Evolutionary conservation across 2,888 invertebrate species (phyloP).

Genomic region (Drosophila algonquin): DNA sequence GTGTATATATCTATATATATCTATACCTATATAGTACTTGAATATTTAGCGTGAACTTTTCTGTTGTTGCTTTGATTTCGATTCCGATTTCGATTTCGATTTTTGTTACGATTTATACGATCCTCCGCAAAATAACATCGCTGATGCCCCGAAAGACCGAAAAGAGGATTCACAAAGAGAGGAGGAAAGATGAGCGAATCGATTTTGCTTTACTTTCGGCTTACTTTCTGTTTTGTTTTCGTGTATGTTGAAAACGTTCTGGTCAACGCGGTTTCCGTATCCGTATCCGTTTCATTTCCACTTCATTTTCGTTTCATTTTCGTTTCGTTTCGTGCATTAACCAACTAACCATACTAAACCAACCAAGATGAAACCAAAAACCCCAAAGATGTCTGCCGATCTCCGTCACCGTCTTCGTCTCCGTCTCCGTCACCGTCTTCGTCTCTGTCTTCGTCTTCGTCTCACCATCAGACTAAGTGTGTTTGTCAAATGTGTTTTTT

Average conservation of each 20-base stretch:
- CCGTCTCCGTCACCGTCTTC: constrained; percentile 20
- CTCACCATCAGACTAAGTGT: constrained; percentile 62
- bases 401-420: constrained; percentile 34
- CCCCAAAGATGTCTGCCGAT: constrained; percentile 40
- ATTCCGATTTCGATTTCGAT: constrained; percentile 24
- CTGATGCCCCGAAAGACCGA: constrained; percentile 26
- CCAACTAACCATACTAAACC: constrained; percentile 75
- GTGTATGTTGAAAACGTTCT: background rate
- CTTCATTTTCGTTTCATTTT: constrained; percentile 6
- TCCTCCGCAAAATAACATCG: constrained; percentile 13
- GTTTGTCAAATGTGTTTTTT: constrained; percentile 80
- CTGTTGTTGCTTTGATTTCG: constrained; percentile 75
- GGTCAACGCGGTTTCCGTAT: background rate
- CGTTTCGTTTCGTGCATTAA: constrained; percentile 53
- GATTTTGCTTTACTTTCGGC: constrained; percentile 13
- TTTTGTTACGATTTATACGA: background rate
- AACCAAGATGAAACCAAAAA: constrained; percentile 37
- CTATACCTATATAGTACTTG: constrained; percentile 5
- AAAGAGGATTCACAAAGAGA: constrained; percentile 21
- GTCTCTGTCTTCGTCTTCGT: constrained; percentile 36
- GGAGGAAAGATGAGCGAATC: constrained; percentile 27
- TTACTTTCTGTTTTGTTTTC: background rate
- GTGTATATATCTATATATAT: constrained; percentile 46
- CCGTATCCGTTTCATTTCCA: constrained; percentile 4
- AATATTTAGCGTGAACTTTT: constrained; percentile 73